Evolutionary conservation across 2,113 vertebrate genomes (phyloP), one percentile per base, ranked within the genome.

Genomic region (Anolis sagrei): DNA sequence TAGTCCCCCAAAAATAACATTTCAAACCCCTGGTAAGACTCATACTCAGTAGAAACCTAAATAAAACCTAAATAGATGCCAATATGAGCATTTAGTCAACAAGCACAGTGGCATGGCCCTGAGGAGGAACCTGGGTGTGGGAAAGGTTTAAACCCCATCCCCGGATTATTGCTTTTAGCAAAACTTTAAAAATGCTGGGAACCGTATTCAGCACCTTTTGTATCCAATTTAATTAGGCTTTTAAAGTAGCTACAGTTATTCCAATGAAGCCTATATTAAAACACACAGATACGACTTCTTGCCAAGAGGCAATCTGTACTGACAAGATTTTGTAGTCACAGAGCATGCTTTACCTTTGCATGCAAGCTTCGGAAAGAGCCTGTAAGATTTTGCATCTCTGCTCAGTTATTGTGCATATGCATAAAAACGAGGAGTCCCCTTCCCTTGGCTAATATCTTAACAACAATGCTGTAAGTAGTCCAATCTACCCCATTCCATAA

Each of bases 401-500:
- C 76, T 68, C 36, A 34, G 7, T 29, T 44, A 72, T 70, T 8
- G 36, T 49, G 18, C 77, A 16, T 0, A 0, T 74, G 1, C 39
- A 51, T 73, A 44, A 83, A 1, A 0, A 1, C 70, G 81, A 89
- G 8, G 21, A 64, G 68, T 13, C 27, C 23, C 58, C 29, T 21
- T 48, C 2, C 36, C 27, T 72, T 48, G 34, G 23, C 25, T 48
- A 21, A 49, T 44, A 86, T 54, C 79, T 83, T 79, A 79, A 86
- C 90, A 91, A 88, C 13, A 44, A 58, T 89, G 87, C 76, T 81
- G 32, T 39, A 75, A 34, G n/a, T 84, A 58, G 72, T 36, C 75
- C 54, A 58, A 13, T 58, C 54, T 88, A 87, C 87, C 81, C 32
- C 76, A 49, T 91, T 89, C 82, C 66, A 7, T 0, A 3, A 54